These are phyloP conservation scores for Pseudorhiza aurosa DNA, from an alignment of 30 jellyfish, hydroid and myxozoan species.

Conservation along the genomic window DNA sequence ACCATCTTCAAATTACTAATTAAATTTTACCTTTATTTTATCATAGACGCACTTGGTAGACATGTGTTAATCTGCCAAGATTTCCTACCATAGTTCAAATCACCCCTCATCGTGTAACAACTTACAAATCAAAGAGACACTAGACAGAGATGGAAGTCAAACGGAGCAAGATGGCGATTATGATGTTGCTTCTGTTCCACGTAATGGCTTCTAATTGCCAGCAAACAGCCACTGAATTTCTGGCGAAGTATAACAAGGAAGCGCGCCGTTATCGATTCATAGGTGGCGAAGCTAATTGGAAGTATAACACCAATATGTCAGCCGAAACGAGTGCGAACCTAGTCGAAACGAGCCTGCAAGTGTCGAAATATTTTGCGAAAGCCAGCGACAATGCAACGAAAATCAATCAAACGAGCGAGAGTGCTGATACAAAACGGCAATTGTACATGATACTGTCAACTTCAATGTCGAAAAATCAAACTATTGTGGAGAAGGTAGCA, in stretches of 20 bases:
- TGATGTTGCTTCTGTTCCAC: neutral
- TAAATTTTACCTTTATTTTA: neutral
- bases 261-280: slow-evolving; percentile 3
- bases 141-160: too few relatives aligned
- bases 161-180: neutral
- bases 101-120: too few relatives aligned
- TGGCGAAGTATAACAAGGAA: neutral
- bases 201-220: neutral
- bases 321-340: slow-evolving; percentile 52
- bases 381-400: slow-evolving; percentile 51
- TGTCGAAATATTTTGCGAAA: slow-evolving; percentile 17
- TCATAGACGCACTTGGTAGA: neutral
- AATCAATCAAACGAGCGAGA: slow-evolving; percentile 13
- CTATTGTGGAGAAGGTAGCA: slow-evolving; percentile 28
- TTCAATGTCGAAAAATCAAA: slow-evolving; percentile 62
- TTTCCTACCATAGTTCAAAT: too few relatives aligned
- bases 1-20: neutral
- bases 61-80: neutral
- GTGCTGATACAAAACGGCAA: slow-evolving; percentile 62
- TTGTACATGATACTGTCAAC: slow-evolving; percentile 48
- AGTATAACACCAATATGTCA: slow-evolving; percentile 70
- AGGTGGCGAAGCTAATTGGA: slow-evolving; percentile 35
- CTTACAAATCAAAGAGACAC: too few relatives aligned
- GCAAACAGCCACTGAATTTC: neutral
- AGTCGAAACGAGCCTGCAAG: slow-evolving; percentile 48